A percentile compares a stretch with the other conserved stretches of the same genome.
phyloP scores from a whole-genome alignment of 92 coral and sea anemone genomes.

The Actinostola sp. region DNA sequence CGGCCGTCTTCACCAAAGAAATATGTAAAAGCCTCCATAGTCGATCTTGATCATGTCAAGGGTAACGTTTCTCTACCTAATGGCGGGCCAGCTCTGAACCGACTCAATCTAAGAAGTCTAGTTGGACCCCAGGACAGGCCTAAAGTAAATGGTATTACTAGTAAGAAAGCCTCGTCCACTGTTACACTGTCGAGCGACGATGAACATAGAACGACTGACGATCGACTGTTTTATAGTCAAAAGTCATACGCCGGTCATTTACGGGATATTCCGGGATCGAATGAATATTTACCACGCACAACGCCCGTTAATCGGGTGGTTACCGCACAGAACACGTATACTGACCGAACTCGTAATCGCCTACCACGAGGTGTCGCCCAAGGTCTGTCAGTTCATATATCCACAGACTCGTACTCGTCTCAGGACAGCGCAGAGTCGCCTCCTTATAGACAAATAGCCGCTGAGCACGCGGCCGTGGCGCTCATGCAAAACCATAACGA shows the following conservation, averaged over 20 bases:
- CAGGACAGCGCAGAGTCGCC: conserved; percentile 78
- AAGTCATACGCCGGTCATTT: conserved; percentile 34
- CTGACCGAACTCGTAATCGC: conserved; percentile 5
- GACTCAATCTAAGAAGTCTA: conserved; percentile 9
- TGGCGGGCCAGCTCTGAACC: background rate
- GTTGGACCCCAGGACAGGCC: conserved; percentile 6
- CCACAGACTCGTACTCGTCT: conserved; percentile 74
- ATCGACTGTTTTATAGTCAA: conserved; percentile 20
- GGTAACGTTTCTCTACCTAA: background rate
- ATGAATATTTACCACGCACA: conserved; percentile 12
- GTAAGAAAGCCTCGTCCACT: background rate
- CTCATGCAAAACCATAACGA: conserved; percentile 67
- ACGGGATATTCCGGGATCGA: conserved; percentile 19
- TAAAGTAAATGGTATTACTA: background rate
- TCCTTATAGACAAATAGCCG: conserved; percentile 69
- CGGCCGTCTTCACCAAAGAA: background rate
- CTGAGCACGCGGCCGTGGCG: conserved; percentile 82
- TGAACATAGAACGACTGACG: conserved; percentile 4
- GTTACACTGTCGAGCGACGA: conserved; percentile 4
- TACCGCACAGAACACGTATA: conserved; percentile 1
- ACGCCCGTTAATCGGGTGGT: conserved; percentile 19
- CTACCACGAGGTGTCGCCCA: background rate
- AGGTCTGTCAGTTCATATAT: conserved; percentile 15
- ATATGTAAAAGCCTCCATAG: no score
- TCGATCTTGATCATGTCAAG: no score